Evolutionary conservation across 1,140 invertebrate genomes (phyloP).

Genomic region (Tetragnatha versicolor): DNA sequence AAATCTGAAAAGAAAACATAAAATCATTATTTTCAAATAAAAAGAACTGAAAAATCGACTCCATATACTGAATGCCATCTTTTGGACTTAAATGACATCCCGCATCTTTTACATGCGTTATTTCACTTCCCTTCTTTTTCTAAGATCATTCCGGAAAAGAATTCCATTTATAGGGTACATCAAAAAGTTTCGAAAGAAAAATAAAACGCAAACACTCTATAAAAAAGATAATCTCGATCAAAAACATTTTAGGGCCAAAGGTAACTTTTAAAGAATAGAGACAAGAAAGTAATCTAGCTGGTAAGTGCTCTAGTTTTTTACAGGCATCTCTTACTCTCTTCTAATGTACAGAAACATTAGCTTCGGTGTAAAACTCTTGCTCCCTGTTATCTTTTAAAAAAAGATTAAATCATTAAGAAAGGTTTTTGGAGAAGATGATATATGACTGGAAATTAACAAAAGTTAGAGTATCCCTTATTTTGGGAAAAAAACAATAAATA

Average conservation of each 20-base stretch:
- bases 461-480: too few relatives aligned
- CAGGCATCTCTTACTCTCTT: constrained; percentile 2
- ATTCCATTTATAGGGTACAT: too few relatives aligned
- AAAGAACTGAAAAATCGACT: too few relatives aligned
- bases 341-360: constrained; percentile 14
- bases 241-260: constrained; percentile 6
- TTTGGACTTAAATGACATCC: too few relatives aligned
- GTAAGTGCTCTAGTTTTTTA: constrained; percentile 9
- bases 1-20: too few relatives aligned
- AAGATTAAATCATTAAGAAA: neutral
- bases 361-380: neutral
- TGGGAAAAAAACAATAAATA: too few relatives aligned
- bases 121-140: too few relatives aligned
- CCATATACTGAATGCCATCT: too few relatives aligned
- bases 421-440: neutral
- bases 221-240: constrained; percentile 7
- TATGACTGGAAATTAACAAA: neutral
- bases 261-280: constrained; percentile 6
- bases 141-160: too few relatives aligned
- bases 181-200: neutral
- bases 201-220: neutral
- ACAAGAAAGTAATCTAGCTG: neutral
- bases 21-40: too few relatives aligned
- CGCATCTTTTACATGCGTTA: too few relatives aligned
- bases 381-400: neutral